Base-by-base conservation (phyloP, 2,797 vertebrate genomes). In the Sciurus vulgaris region DNA sequence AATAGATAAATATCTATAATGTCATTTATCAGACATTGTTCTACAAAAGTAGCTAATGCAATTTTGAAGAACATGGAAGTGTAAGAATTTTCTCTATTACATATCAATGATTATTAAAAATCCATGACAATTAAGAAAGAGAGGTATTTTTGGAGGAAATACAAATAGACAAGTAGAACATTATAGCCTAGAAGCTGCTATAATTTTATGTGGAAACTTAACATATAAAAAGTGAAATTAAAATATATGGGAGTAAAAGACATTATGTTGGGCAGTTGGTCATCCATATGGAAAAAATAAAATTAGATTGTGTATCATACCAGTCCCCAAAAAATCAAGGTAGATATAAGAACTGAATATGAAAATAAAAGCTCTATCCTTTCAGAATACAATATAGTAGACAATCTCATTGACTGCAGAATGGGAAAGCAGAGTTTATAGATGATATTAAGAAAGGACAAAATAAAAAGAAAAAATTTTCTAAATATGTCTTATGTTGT, bases 241-340 rank as follows among this genome's bases (percentile, higher is more conserved):
- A 84, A 73, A 78, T 33, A 41, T 94, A 49, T 67, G 5, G 6
- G 3, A 15, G 41, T 33, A 51, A 89, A 67, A 38, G 12, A 83
- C 33, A 78, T 35, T 69, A 33, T 79, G 18, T 26, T 47, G 26
- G 13, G 74, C 78, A 91, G 78, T 28, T 93, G 24, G 56, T 84
- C 44, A 69, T 87, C 30, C 24, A 83, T 91, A 86, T 91, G 63
- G 70, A 54, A 49, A 95, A 86, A 93, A 83, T 38, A 81, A 91
- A 94, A 95, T 67, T 89, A 94, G 54, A 92, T 90, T 61, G 41
- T 65, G 33, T n/a, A 86, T 78, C 47, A 73, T 13, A 67, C 6
- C 56, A 78, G 56, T 20, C 30, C 26, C 67, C 87, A 92, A 87
- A 92, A 72, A 94, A 91, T 74, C 30, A 72, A 95, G 41, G 77